Conservation (phyloP, 2,113 vertebrate species). For the Menura novaehollandiae region DNA sequence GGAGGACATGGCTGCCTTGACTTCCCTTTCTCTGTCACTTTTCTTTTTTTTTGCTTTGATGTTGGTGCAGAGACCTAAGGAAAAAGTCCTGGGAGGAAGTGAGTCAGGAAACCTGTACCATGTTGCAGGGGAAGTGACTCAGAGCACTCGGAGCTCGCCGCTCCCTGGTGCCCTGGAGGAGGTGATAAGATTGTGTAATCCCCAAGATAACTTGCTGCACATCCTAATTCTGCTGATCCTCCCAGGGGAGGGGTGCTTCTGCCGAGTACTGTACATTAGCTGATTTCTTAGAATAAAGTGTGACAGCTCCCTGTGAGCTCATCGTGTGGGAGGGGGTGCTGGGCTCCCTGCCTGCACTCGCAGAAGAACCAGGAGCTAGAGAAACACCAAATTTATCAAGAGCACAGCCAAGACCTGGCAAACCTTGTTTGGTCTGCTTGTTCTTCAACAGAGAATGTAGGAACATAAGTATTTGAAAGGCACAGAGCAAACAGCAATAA, state of each 20-base stretch:
- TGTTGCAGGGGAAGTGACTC: constrained; percentile 49
- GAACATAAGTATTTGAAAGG: background rate
- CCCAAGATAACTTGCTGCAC: constrained; percentile 52
- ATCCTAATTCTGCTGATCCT: constrained; percentile 63
- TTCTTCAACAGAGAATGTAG: background rate
- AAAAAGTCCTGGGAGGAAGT: constrained; percentile 49
- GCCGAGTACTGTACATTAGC: constrained; percentile 56
- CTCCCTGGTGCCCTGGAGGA: constrained; percentile 36
- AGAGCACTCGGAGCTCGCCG: background rate
- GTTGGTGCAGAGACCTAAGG: background rate
- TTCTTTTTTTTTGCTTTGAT: background rate
- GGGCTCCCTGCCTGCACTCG: constrained; percentile 18
- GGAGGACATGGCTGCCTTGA: background rate
- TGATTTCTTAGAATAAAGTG: constrained; percentile 68
- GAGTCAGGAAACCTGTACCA: constrained; percentile 49
- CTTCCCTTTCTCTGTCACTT: background rate
- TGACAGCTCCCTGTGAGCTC: constrained; percentile 50
- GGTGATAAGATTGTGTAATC: constrained; percentile 68
- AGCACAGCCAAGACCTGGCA: constrained; percentile 14
- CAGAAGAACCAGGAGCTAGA: background rate
- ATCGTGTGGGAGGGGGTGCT: background rate
- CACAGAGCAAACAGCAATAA: background rate
- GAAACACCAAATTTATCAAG: background rate
- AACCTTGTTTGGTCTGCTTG: background rate
- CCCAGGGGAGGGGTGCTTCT: constrained; percentile 61